Percentiles rank a stretch among this genome's conserved stretches.
These are phyloP conservation scores for Trachelus tabidus DNA, from an alignment of 2,888 invertebrate species.

Conservation along the genomic window DNA sequence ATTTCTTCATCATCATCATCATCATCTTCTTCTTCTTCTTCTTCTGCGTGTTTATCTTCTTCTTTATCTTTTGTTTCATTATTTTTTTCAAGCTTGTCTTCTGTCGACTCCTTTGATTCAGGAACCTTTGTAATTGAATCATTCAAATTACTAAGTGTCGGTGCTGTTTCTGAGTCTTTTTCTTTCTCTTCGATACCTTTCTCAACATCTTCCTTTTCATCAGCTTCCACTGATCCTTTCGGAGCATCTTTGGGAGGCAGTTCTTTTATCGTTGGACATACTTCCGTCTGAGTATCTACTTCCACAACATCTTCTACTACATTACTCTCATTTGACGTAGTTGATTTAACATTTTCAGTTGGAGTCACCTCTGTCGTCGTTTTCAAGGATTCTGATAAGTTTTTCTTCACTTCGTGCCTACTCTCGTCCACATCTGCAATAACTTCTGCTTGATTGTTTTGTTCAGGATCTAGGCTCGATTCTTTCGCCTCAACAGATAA, in stretches of 20 bases:
- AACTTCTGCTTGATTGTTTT: neutral
- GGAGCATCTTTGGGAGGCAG: neutral
- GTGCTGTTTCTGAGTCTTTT: neutral
- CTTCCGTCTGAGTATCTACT: neutral
- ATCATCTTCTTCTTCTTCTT: neutral
- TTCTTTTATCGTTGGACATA: neutral
- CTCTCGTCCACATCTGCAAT: neutral
- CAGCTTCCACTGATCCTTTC: neutral
- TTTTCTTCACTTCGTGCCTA: neutral
- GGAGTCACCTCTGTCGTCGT: neutral
- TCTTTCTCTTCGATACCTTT: slow-evolving; percentile 16
- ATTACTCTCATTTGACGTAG: neutral
- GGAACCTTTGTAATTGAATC: neutral
- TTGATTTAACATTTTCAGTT: neutral
- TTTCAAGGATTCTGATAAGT: neutral
- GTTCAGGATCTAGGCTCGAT: neutral
- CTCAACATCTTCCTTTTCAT: neutral
- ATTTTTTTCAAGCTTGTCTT: neutral
- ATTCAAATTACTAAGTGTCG: neutral
- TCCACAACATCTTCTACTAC: slow-evolving; percentile 4
- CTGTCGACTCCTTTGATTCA: neutral
- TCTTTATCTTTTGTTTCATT: slow-evolving; percentile 2
- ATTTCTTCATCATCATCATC: slow-evolving; percentile 5
- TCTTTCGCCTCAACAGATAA: neutral
- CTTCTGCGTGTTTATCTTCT: neutral